Percentiles rank a stretch among this genome's conserved stretches.
These are phyloP conservation scores for Rhadina sibilatrix DNA, from an alignment of 2,113 vertebrate genomes.

Conservation along the genomic window DNA sequence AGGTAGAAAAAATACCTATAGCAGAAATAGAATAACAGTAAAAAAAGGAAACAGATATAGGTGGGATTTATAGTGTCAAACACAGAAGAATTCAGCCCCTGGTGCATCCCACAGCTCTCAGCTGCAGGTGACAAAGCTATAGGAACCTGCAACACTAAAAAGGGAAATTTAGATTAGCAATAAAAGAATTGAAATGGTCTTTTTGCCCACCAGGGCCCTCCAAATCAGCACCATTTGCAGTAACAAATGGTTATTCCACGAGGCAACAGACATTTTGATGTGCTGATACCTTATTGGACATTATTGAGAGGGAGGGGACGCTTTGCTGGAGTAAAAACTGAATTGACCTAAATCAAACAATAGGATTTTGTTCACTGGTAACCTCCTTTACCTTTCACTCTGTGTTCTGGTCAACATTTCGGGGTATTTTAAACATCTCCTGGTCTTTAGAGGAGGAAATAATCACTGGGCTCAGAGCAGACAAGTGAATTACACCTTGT, in stretches of 20 bases:
- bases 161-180: conserved; percentile 7
- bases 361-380: not conserved
- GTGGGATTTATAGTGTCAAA: not conserved
- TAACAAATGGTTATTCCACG: not conserved
- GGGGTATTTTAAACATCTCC: not conserved
- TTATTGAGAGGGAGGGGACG: not conserved
- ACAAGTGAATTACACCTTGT: not conserved
- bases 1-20: not conserved
- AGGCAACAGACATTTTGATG: conserved; percentile 15
- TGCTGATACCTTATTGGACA: conserved; percentile 12
- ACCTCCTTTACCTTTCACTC: not conserved
- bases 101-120: not conserved
- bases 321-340: not conserved
- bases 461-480: not conserved
- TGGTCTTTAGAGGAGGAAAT: not conserved
- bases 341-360: not conserved
- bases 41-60: not conserved
- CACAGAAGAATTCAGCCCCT: not conserved
- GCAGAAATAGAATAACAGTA: not conserved
- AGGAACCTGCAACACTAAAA: not conserved
- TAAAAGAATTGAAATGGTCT: conserved; percentile 7
- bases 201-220: not conserved
- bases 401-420: not conserved
- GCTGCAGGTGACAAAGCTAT: not conserved
- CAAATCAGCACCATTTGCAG: not conserved